Evolutionary conservation across 2,797 vertebrate genomes (phyloP), one percentile per base, ranked within the genome.

Genomic region (Allobates femoralis): DNA sequence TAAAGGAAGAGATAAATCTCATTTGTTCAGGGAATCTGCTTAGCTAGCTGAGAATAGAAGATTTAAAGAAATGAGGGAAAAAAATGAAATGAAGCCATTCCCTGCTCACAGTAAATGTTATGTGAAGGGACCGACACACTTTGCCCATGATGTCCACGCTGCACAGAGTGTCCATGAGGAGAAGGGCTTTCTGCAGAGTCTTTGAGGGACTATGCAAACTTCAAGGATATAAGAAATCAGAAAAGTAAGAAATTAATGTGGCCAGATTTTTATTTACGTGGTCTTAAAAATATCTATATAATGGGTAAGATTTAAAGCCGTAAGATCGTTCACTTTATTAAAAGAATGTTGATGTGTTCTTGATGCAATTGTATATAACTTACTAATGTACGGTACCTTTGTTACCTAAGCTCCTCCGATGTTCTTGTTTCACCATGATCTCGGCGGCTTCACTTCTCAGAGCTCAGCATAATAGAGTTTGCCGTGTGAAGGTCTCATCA

Each of bases 11-110:
- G 69, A 76, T 81, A 87, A 84, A 87, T 84, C 86, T 78, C 37
- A 87, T 87, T 87, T 84, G 76, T 87, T 87, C 77, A 76, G 82
- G 86, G 67, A 84, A 64, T 58, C 67, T 62, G 82, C 82, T 84
- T 75, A 84, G 64, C 62, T 23, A 71, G 55, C 21, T 0, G 23
- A 71, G 75, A 80, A 30, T 53, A 73, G 79, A 86, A 37, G 67
- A 75, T 67, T 75, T 12, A 58, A 74, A 73, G 69, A 79, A 53
- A 55, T 41, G 53, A 60, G 21, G 60, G 69, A 41, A 18, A 50
- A n/a, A 51, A 10, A 58, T 67, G 32, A 81, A 81, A 85, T 37
- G 34, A 62, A 88, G 77, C 67, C 46, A 37, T 80, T 74, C 34
- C 69, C 69, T 46, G 58, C 8, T 58, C 41, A 41, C 30, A 18